A percentile compares a stretch with the other conserved stretches of the same genome.
Conservation (phyloP, 2,888 invertebrate species). For the Caenorhabditis sinica region DNA sequence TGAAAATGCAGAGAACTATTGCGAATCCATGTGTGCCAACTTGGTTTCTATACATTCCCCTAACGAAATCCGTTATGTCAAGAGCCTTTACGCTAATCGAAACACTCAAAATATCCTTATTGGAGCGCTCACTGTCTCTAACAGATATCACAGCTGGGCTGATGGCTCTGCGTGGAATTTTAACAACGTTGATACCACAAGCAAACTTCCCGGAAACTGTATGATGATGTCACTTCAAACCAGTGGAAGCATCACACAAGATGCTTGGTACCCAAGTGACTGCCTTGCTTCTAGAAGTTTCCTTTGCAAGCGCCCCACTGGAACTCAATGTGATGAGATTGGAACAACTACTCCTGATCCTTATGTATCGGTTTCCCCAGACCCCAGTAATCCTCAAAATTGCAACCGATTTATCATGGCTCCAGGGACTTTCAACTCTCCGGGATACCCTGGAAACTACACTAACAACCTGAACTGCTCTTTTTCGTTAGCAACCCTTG, state of each 20-base stretch:
- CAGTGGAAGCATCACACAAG: neutral
- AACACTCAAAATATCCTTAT: neutral
- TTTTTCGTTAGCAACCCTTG: neutral
- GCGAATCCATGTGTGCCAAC: neutral
- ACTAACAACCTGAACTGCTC: slow-evolving; percentile 22
- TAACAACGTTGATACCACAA: neutral
- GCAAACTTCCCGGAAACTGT: neutral
- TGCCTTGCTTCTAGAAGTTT: neutral
- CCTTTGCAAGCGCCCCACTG: slow-evolving; percentile 12
- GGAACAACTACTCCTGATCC: neutral
- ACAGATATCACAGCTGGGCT: neutral
- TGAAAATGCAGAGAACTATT: neutral
- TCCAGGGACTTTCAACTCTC: slow-evolving; percentile 5
- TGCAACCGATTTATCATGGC: slow-evolving; percentile 20
- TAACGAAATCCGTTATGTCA: slow-evolving; percentile 16
- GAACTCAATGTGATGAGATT: neutral
- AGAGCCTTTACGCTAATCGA: neutral
- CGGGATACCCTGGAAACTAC: slow-evolving; percentile 6
- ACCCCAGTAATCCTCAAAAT: neutral
- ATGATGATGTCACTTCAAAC: neutral
- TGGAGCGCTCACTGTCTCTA: neutral
- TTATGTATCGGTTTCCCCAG: neutral
- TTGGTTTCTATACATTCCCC: slow-evolving; percentile 15
- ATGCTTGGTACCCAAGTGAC: slow-evolving; percentile 4
- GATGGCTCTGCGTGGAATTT: neutral